phyloP scores from a whole-genome alignment of 2,113 vertebrate genomes.

The Vanacampus margaritifer region DNA sequence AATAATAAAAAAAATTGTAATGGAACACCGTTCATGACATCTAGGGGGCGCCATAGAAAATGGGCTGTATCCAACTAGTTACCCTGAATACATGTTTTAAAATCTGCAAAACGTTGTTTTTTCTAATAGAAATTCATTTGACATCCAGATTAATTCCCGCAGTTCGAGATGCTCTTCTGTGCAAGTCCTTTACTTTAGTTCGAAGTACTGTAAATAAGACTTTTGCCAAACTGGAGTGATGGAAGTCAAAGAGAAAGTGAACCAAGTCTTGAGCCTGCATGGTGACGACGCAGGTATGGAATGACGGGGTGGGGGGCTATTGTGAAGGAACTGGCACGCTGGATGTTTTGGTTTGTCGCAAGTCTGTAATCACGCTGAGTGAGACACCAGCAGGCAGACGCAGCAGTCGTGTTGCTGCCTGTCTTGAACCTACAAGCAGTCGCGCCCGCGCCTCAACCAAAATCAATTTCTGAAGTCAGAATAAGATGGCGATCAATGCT shows the following conservation, averaged over 20 bases:
- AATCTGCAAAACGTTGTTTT: too few species aligned
- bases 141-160: not conserved
- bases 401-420: slow-evolving; percentile 36
- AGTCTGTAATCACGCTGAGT: slow-evolving; percentile 50
- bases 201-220: not conserved
- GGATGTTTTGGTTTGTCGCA: slow-evolving; percentile 19
- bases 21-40: too few species aligned
- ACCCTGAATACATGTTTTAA: too few species aligned
- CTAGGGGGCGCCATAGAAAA: too few species aligned
- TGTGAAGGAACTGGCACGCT: not conserved
- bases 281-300: slow-evolving; percentile 45
- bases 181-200: not conserved
- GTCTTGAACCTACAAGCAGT: slow-evolving; percentile 1
- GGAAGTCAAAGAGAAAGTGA: slow-evolving; percentile 15
- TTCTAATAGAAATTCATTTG: too few species aligned
- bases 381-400: slow-evolving; percentile 46
- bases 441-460: not conserved
- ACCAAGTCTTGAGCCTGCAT: not conserved
- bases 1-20: too few species aligned
- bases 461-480: not conserved
- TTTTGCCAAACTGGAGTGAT: not conserved
- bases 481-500: not conserved
- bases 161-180: too few species aligned
- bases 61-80: too few species aligned
- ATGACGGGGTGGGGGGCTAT: slow-evolving; percentile 13